Evolutionary conservation across 2,797 vertebrate genomes (phyloP).

Genomic region (Hipposideros larvatus): DNA sequence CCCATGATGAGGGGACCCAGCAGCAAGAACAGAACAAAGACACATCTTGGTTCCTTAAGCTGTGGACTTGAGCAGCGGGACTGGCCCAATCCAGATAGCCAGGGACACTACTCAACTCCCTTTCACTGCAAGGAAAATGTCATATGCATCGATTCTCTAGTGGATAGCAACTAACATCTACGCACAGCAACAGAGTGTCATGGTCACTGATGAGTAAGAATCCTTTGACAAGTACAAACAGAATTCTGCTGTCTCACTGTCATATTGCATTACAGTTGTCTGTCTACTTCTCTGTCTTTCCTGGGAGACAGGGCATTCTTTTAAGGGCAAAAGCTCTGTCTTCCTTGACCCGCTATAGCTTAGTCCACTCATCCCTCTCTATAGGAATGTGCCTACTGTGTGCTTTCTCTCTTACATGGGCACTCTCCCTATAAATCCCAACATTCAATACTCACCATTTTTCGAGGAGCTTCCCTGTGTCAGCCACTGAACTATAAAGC

Average conservation of each 20-base stretch:
- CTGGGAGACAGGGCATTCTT: slow-evolving; percentile 30
- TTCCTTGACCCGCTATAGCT: neutral
- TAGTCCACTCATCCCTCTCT: neutral
- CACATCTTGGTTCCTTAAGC: neutral
- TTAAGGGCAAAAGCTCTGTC: slow-evolving; percentile 39
- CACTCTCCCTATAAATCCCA: neutral
- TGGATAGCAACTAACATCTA: slow-evolving; percentile 30
- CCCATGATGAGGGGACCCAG: neutral
- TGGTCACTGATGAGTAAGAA: slow-evolving; percentile 53
- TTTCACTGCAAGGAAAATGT: neutral
- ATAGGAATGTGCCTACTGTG: neutral
- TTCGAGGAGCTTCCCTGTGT: neutral
- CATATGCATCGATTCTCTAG: slow-evolving; percentile 14
- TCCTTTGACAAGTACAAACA: slow-evolving; percentile 57
- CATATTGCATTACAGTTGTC: slow-evolving; percentile 51
- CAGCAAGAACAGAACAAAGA: neutral
- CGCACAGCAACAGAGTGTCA: slow-evolving; percentile 40
- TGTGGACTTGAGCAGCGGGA: neutral
- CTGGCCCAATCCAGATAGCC: neutral
- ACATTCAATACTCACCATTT: neutral
- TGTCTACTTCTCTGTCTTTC: slow-evolving; percentile 55
- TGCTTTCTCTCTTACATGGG: neutral
- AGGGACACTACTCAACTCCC: neutral
- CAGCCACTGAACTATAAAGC: neutral
- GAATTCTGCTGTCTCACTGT: slow-evolving; percentile 22